phyloP scores from a whole-genome alignment of 1,140 invertebrate species.

The Phortica variegata region DNA sequence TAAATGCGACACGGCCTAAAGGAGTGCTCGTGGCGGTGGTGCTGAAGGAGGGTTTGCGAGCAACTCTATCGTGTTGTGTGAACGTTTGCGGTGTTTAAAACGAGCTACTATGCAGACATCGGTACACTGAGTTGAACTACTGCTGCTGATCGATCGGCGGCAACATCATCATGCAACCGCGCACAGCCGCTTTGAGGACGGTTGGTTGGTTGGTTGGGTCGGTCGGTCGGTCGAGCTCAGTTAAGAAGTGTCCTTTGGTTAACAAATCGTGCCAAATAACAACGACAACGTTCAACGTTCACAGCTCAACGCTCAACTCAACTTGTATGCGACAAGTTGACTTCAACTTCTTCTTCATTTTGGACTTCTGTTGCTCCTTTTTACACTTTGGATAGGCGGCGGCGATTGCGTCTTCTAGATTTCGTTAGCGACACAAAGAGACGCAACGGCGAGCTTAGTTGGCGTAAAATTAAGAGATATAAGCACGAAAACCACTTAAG shows the following conservation, averaged over 20 bases:
- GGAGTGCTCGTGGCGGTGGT: not conserved
- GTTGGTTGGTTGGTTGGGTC: too few species aligned
- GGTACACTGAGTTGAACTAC: too few species aligned
- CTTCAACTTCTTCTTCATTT: conserved; percentile 4
- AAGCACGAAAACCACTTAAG: conserved; percentile 57
- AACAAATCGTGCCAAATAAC: conserved; percentile 56
- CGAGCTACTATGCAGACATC: too few species aligned
- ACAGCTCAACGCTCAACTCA: conserved; percentile 37
- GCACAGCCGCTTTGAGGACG: conserved; percentile 34
- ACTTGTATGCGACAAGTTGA: conserved; percentile 17
- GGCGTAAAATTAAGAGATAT: conserved; percentile 56
- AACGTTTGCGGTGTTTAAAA: not conserved
- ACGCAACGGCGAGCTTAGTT: conserved; percentile 15
- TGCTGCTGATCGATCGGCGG: conserved; percentile 42
- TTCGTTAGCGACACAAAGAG: conserved; percentile 20
- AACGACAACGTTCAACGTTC: conserved; percentile 22
- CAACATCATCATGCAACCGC: conserved; percentile 49
- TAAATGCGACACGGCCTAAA: conserved; percentile 10
- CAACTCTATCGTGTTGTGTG: too few species aligned
- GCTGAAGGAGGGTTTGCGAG: too few species aligned
- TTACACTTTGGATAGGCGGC: conserved; percentile 13
- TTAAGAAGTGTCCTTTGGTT: conserved; percentile 23
- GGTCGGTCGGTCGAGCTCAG: too few species aligned
- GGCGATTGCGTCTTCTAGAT: conserved; percentile 54
- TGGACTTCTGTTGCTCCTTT: conserved; percentile 1